Conservation (phyloP, 2,888 invertebrate species). For the Penaeus monodon region DNA sequence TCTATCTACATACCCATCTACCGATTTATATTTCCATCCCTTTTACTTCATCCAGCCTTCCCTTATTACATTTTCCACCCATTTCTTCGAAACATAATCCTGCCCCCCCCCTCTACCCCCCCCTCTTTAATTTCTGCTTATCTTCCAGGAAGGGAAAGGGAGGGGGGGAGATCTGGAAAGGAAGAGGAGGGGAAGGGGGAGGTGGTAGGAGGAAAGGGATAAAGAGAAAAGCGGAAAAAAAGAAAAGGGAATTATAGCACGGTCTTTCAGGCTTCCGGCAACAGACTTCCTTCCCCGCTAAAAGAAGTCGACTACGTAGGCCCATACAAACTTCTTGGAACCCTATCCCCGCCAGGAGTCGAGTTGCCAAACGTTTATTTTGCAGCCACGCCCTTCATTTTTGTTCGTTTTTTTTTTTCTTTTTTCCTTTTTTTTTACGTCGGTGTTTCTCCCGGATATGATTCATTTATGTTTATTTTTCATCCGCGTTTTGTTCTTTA, state of each 20-base stretch:
- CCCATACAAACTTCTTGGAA: slow-evolving; percentile 23
- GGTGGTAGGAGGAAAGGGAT: neutral
- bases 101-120: too few relatives aligned
- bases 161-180: neutral
- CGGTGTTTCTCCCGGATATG: too few relatives aligned
- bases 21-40: neutral
- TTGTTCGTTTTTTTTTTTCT: too few relatives aligned
- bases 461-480: too few relatives aligned
- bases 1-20: neutral
- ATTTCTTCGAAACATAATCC: too few relatives aligned
- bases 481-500: too few relatives aligned
- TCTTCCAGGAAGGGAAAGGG: neutral
- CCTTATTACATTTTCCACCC: too few relatives aligned
- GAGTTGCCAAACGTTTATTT: slow-evolving; percentile 8
- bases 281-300: neutral
- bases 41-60: too few relatives aligned
- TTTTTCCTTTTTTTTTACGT: too few relatives aligned
- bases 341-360: neutral
- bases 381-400: neutral
- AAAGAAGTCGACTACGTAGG: neutral
- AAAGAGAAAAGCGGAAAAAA: neutral
- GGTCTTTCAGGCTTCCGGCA: too few relatives aligned
- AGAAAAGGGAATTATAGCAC: neutral
- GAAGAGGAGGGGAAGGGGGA: neutral
- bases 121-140: too few relatives aligned